Percentiles rank a stretch among this genome's conserved stretches.
These are phyloP conservation scores for Heteromyza rotundicornis DNA, from an alignment of 2,888 invertebrate genomes.

Conservation along the genomic window DNA sequence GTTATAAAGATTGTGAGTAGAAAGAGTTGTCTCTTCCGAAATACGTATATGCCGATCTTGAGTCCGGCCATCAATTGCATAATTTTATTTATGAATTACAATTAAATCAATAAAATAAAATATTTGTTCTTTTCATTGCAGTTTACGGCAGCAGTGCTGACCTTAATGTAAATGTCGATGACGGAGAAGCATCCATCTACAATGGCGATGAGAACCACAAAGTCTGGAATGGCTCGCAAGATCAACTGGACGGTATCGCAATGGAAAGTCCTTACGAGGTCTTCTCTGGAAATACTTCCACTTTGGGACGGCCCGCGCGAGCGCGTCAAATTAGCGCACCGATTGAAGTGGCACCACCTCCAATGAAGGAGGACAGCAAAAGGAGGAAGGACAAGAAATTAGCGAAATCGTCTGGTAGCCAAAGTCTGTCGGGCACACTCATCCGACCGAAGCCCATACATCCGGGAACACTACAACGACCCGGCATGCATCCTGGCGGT, in stretches of 20 bases:
- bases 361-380: slow-evolving; percentile 73
- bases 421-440: slow-evolving; percentile 62
- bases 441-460: slow-evolving; percentile 63
- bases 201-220: slow-evolving; percentile 94
- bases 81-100: too few species aligned
- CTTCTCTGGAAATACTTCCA: slow-evolving; percentile 64
- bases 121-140: slow-evolving; percentile 39
- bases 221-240: slow-evolving; percentile 85
- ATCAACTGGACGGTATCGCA: slow-evolving; percentile 70
- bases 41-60: too few species aligned
- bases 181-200: slow-evolving; percentile 82
- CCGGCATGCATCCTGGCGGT: slow-evolving; percentile 43
- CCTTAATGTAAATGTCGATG: slow-evolving; percentile 63
- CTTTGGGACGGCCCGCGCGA: slow-evolving; percentile 71
- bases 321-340: slow-evolving; percentile 83
- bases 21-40: too few species aligned
- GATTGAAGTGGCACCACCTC: slow-evolving; percentile 84
- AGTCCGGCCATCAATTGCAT: too few species aligned
- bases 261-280: slow-evolving; percentile 76
- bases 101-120: not conserved
- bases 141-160: slow-evolving; percentile 64
- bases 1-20: too few species aligned
- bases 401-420: slow-evolving; percentile 58
- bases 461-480: slow-evolving; percentile 54
- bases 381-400: slow-evolving; percentile 65